Evolutionary conservation across 2,797 vertebrate genomes (phyloP), one percentile per base, ranked within the genome.

Genomic region (Poeciliopsis infans): DNA sequence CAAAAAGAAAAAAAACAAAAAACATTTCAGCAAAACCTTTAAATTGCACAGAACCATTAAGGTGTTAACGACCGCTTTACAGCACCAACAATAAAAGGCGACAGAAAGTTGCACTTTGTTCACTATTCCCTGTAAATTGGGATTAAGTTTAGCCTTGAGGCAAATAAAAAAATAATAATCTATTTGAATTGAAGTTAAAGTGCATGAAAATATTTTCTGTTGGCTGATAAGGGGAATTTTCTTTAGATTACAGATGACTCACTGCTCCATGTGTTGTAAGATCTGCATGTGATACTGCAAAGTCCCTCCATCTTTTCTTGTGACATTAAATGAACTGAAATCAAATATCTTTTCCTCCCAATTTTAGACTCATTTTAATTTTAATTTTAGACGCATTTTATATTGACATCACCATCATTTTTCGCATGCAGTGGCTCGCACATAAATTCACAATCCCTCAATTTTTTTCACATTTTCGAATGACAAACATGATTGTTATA

Each of bases 21-120:
- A 49, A 20, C 2, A 78, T 84, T 87, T 81, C 43, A 84, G 80
- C 76, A 78, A 86, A 88, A 73, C 70, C 79, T 83, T 15, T 45
- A 49, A 83, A 75, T 82, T 74, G 85, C 49, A 78, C 53, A 72
- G 64, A 25, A 12, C 70, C 33, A 83, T 88, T 92, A 91, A 89
- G 90, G 53, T 85, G 53, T 91, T 91, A 91, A 92, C 88, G 43
- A 81, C 39, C 55, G 23, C 36, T 74, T 88, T 88, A 85, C 82
- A 85, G 69, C 84, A 20, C 18, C 25, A 5, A 75, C 82, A 83
- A 79, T 85, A 88, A 92, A 87, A 69, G 31, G 28, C 5, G 16
- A 51, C 23, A 41, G 49, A 70, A 74, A 45, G 53, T 23, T 85
- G 86, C 1, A 89, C 90, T 92, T 92, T 85, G 82, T 41, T 75